phyloP scores from a whole-genome alignment of 2,888 invertebrate species.

The Subacronicta megacephala region DNA sequence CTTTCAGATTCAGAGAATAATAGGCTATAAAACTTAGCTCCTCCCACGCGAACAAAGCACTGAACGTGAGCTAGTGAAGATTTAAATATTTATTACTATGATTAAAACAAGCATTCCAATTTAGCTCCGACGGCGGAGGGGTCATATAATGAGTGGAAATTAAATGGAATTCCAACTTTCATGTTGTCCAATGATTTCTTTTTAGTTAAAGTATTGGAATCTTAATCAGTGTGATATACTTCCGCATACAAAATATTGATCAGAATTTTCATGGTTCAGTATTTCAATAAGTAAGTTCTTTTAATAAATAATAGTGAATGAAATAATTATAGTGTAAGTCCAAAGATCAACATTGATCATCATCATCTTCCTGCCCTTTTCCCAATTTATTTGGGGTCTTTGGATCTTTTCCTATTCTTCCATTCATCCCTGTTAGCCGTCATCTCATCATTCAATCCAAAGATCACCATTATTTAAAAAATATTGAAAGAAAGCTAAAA shows the following conservation, averaged over 20 bases:
- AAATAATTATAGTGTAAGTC: no score
- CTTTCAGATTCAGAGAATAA: conserved; percentile 49
- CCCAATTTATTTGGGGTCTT: no score
- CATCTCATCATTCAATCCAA: no score
- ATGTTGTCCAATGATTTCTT: conserved; percentile 12
- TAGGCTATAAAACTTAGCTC: conserved; percentile 52
- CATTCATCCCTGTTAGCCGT: no score
- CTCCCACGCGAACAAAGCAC: conserved; percentile 43
- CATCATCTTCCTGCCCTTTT: no score
- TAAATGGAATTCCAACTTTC: conserved; percentile 17
- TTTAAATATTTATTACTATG: conserved; percentile 54
- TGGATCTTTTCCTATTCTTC: no score
- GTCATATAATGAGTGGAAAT: conserved; percentile 18
- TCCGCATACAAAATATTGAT: neutral
- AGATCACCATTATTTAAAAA: no score
- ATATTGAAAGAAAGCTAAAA: no score
- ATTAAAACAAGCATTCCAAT: conserved; percentile 49
- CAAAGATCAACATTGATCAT: no score
- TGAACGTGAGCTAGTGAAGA: conserved; percentile 35
- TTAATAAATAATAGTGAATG: no score
- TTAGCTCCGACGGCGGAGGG: conserved; percentile 18
- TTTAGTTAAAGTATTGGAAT: conserved; percentile 7
- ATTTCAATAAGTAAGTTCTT: neutral
- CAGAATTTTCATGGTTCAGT: neutral
- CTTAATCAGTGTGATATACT: neutral